Conservation (phyloP, 1,140 invertebrate species). For the Caerostris extrusa region DNA sequence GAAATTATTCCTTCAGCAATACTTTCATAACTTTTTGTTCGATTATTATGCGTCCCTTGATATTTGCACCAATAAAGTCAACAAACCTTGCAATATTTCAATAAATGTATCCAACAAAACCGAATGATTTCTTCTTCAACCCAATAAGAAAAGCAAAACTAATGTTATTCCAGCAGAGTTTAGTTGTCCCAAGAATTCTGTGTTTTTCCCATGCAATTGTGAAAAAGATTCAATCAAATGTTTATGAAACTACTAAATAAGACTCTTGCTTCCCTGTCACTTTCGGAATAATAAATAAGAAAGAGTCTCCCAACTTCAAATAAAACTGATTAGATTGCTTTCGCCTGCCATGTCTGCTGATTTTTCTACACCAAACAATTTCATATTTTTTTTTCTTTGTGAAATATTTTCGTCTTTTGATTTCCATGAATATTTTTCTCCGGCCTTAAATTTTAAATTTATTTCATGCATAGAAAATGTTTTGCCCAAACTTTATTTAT, state of each 20-base stretch:
- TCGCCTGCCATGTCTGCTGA: not conserved
- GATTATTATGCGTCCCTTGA: too few species aligned
- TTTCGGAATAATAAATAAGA: not conserved
- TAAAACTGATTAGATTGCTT: slow-evolving; percentile 15
- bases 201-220: not conserved
- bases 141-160: not conserved
- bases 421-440: not conserved
- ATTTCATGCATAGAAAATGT: not conserved
- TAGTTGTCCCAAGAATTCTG: not conserved
- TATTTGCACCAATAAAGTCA: not conserved
- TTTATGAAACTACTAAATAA: not conserved
- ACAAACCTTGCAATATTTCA: not conserved
- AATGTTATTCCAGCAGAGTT: not conserved
- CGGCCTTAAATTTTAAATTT: not conserved
- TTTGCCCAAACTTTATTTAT: too few species aligned
- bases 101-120: not conserved
- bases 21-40: too few species aligned
- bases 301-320: not conserved
- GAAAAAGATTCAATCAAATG: not conserved
- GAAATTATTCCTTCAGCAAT: too few species aligned
- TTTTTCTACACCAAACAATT: not conserved
- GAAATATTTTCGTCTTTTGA: not conserved
- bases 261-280: not conserved
- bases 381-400: not conserved
- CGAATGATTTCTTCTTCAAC: not conserved